Base-by-base conservation (phyloP, 2,797 vertebrate genomes). In the Oreonectes daqikongensis region DNA sequence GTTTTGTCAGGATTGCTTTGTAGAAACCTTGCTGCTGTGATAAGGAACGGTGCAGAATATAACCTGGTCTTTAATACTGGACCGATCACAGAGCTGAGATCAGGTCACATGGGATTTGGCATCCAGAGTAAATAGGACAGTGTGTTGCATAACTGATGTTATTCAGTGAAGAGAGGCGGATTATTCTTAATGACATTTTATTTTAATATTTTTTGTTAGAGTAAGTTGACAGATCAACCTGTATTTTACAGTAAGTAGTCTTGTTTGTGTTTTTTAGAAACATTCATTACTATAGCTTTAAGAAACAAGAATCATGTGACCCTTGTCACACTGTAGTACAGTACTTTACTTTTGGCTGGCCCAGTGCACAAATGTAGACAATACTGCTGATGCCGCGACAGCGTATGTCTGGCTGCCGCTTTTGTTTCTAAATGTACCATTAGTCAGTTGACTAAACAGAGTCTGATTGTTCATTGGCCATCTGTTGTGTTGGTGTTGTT, bases 101-200 rank as follows among this genome's bases (percentile, higher is more conserved):
- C 75, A 84, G 80, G 80, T 84, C 75, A 69, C 48, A 73, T 81
- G 71, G 82, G 80, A 79, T 83, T 82, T 69, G 55, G 80, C 79
- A 80, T 63, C 57, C 38, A 61, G 38, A 14, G 69, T 15, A 75
- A 88, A 83, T 85, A 67, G 81, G 84, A 76, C 84, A 75, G 61
- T 69, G 61, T 69, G 87, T 90, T 90, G 44, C 69, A 26, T 92
- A 89, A 92, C 53, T 69, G 30, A 81, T 20, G 69, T 79, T 84
- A 76, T 81, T 82, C 50, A 69, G 40, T 68, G 24, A 61, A 69
- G 61, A 61, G 66, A 80, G 28, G 55, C 35, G 20, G 48, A 30
- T 53, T 10, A 28, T 42, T 71, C 11, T 28, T 71, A 30, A 18
- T 44, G 24, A 28, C 18, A 17, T 15, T 46, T 17, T 46, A 60